A percentile compares a stretch with the other conserved stretches of the same genome.
phyloP scores from a whole-genome alignment of 2,888 invertebrate genomes.

The Latrodectus elegans region DNA sequence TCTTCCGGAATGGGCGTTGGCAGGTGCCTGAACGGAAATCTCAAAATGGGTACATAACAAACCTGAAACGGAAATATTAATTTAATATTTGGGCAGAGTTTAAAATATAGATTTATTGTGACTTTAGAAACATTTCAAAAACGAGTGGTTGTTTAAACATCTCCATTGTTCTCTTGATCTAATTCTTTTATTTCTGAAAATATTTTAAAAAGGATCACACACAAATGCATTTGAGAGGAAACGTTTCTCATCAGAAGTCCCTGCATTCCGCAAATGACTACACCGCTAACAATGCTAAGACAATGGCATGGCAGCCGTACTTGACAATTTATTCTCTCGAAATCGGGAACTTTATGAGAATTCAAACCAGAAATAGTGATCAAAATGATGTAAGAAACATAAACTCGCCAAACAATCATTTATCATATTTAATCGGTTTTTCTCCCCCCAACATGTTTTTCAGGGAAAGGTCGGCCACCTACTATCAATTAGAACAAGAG shows the following conservation, averaged over 20 bases:
- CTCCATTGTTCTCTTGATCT: background rate
- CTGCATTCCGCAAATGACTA: conserved; percentile 13
- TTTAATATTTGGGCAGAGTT: background rate
- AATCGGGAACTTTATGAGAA: conserved; percentile 16
- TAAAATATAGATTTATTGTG: background rate
- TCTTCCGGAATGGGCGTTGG: too few relatives aligned
- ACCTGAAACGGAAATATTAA: background rate
- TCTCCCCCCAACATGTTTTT: conserved; percentile 34
- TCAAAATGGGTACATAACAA: background rate
- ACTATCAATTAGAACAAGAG: conserved; percentile 62
- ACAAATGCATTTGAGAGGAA: background rate
- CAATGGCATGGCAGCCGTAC: conserved; percentile 31
- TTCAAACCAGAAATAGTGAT: conserved; percentile 30
- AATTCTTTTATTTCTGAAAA: background rate
- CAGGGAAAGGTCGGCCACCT: conserved; percentile 61
- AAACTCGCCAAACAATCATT: conserved; percentile 47
- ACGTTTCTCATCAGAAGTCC: conserved; percentile 34
- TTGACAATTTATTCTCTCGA: conserved; percentile 23
- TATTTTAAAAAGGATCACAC: background rate
- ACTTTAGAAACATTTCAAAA: background rate
- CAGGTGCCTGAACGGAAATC: background rate
- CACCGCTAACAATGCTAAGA: conserved; percentile 23
- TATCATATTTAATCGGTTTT: conserved; percentile 47
- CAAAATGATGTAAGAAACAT: conserved; percentile 51
- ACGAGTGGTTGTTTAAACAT: background rate